These are phyloP conservation scores for Anagyrus pseudococci DNA, from an alignment of 2,888 invertebrate species.

Conservation along the genomic window DNA sequence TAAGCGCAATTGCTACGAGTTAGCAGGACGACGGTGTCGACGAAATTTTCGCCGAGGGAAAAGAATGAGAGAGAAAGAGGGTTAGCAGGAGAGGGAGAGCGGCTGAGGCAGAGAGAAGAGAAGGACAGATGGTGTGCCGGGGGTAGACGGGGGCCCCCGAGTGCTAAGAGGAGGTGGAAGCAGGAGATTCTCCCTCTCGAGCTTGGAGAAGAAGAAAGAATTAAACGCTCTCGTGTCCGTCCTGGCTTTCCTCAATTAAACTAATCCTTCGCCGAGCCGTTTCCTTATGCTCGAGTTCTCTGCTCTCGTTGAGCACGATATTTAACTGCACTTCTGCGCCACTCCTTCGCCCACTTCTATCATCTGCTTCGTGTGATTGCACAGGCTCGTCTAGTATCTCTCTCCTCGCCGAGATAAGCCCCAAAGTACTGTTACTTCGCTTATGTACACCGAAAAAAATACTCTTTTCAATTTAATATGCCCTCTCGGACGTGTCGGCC, in stretches of 20 bases:
- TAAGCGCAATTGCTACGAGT: conserved; percentile 41
- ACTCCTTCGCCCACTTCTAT: not conserved
- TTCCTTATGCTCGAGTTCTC: conserved; percentile 27
- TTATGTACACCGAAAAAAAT: no score
- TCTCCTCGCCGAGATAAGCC: no score
- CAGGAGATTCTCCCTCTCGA: no score
- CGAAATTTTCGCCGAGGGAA: conserved; percentile 20
- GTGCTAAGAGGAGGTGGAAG: no score
- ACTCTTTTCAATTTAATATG: no score
- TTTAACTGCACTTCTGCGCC: not conserved
- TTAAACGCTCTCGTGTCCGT: conserved; percentile 30
- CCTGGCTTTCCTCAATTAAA: conserved; percentile 27
- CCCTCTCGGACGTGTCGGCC: no score
- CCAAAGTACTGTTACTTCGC: no score
- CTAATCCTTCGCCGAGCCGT: conserved; percentile 18
- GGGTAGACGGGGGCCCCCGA: not conserved
- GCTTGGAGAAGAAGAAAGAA: no score
- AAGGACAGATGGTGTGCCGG: not conserved
- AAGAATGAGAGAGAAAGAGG: not conserved
- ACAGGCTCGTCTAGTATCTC: no score
- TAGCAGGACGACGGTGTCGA: conserved; percentile 28
- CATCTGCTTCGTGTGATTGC: not conserved
- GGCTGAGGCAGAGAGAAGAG: not conserved
- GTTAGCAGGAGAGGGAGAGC: not conserved
- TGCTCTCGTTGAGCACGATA: conserved; percentile 1